Base-by-base conservation (phyloP, 2,888 invertebrate species). In the Hartigia nigra region DNA sequence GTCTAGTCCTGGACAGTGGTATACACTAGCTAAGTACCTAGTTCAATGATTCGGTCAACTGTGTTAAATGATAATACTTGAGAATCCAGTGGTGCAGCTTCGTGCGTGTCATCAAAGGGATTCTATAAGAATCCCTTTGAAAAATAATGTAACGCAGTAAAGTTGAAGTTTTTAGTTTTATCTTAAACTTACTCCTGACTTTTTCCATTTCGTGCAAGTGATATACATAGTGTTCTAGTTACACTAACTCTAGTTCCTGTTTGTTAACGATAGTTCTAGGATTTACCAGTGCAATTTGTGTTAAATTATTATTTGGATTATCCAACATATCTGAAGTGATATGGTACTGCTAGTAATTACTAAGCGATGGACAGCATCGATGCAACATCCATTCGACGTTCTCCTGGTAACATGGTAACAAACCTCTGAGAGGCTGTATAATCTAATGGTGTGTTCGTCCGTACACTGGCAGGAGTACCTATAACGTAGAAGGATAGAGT, bases 391-490 rank as follows among this genome's bases (percentile, higher is more conserved):
- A 34, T 31, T 31, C 32, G n/a, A 72, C 72, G 72, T 12, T 12
- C 72, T 34, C 32, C 32, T 12, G 72, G 80, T 77, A 83, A 81
- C 81, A 83, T 74, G 81, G 77, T 80, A 84, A 84, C 86, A 85
- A 84, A 82, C 81, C 80, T 78, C 78, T 80, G 80, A 70, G 31
- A 70, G 76, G 82, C 80, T 76, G 78, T 80, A 82, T 84, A 82
- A 86, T 84, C 81, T 83, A 82, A 85, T 85, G 83, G 82, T 77
- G 79, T 78, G 75, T 75, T 31, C 72, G 72, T 32, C 12, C 2
- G 14, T 34, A 31, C 32, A 14, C 12, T 5, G 72, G 72, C 31
- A 34, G 23, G 72, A 31, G 12, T 23, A 72, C 12, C 31, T 34
- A 34, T 55, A 23, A 5, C 55, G 5, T 55, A 23, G 55, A 55